Evolutionary conservation across 2,113 vertebrate genomes (phyloP).

Genomic region (Aphyosemion australe): DNA sequence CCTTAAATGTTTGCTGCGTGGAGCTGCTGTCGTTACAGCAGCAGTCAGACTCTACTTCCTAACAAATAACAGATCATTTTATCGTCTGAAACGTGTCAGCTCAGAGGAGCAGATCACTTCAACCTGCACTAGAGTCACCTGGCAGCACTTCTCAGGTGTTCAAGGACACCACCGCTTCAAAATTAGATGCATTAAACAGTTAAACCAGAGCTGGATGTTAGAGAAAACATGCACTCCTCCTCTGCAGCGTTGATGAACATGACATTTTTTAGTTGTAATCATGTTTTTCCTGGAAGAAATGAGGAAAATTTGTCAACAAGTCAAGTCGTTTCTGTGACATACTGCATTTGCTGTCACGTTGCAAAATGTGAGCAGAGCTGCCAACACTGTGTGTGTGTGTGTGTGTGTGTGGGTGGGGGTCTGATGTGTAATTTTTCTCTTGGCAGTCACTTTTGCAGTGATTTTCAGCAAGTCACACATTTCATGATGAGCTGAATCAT

Average conservation of each 20-base stretch:
- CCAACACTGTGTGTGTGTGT: conserved; percentile 13
- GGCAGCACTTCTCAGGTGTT: background rate
- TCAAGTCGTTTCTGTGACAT: background rate
- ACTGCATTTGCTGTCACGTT: conserved; percentile 10
- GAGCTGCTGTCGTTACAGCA: conserved; percentile 24
- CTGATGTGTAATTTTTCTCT: conserved; percentile 27
- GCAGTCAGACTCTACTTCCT: conserved; percentile 5
- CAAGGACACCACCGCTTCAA: background rate
- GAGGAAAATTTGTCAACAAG: background rate
- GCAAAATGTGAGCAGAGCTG: conserved; percentile 26
- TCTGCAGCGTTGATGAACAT: no score
- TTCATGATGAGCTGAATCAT: conserved; percentile 20
- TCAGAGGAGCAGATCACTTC: background rate
- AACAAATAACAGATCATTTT: background rate
- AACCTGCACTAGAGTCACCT: background rate
- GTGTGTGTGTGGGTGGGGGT: conserved; percentile 22
- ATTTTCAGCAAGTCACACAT: conserved; percentile 29
- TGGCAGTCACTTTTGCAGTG: conserved; percentile 9
- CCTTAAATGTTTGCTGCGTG: conserved; percentile 13
- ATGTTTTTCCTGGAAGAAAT: background rate
- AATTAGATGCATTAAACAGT: background rate
- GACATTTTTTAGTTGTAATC: background rate
- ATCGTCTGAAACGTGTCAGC: conserved; percentile 5
- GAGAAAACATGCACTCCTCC: no score
- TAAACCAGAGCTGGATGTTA: no score